A percentile compares a stretch with the other conserved stretches of the same genome.
Conservation (phyloP, 2,888 invertebrate genomes). For the Sicus ferrugineus region DNA sequence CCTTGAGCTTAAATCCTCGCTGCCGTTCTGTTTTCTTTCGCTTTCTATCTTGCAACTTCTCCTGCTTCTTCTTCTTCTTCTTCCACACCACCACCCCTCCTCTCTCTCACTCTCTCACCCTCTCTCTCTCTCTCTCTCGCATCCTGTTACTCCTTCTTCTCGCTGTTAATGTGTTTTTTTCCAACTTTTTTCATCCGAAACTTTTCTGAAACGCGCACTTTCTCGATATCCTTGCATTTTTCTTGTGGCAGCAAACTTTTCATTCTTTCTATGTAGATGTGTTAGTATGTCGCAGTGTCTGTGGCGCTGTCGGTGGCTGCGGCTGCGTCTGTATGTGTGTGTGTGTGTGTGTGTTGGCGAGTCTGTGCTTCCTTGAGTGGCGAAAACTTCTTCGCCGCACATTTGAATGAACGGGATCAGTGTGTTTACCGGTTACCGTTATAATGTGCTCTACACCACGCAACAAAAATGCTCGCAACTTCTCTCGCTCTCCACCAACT, state of each 20-base stretch:
- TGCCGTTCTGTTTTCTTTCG: background rate
- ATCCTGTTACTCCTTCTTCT: background rate
- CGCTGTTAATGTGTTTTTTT: slow-evolving; percentile 1
- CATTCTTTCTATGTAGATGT: slow-evolving; percentile 9
- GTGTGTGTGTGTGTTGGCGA: slow-evolving; percentile 13
- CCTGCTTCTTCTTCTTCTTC: background rate
- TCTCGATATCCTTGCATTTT: slow-evolving; percentile 16
- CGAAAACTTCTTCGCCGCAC: slow-evolving; percentile 41
- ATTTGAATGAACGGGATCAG: slow-evolving; percentile 40
- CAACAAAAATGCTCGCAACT: slow-evolving; percentile 5
- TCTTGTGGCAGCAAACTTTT: slow-evolving; percentile 24
- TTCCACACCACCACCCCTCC: background rate
- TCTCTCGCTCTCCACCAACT: background rate
- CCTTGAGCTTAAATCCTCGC: slow-evolving; percentile 28
- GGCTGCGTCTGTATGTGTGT: slow-evolving; percentile 14
- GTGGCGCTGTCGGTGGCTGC: background rate
- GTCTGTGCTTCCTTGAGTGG: background rate
- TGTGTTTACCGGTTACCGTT: slow-evolving; percentile 28
- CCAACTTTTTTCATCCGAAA: slow-evolving; percentile 6
- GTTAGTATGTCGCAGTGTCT: slow-evolving; percentile 9
- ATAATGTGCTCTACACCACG: slow-evolving; percentile 1
- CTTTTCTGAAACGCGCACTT: background rate
- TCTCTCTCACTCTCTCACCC: background rate
- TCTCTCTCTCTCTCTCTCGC: no score
- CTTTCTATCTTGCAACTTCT: background rate